Percentiles rank a stretch among this genome's conserved stretches.
Conservation (phyloP, 2,113 vertebrate species). For the Chroicocephalus ridibundus region DNA sequence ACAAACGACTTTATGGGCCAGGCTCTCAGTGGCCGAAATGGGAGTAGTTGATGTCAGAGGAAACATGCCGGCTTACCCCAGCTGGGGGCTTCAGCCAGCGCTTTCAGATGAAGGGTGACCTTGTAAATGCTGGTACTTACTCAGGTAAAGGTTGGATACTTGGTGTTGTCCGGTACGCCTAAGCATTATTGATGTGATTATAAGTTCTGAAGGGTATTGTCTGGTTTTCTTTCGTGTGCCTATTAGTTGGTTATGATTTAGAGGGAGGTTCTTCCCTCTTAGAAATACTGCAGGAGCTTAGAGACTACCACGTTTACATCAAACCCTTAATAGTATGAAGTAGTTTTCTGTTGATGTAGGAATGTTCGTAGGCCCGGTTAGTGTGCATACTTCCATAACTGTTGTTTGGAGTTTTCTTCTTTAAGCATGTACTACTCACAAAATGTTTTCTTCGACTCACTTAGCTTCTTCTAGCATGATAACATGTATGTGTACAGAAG, state of each 20-base stretch:
- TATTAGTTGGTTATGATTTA: not conserved
- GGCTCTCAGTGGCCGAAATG: not conserved
- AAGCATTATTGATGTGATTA: rapidly evolving
- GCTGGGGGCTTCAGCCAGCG: not conserved
- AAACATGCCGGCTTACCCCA: not conserved
- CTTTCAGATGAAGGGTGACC: not conserved
- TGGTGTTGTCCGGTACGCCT: rapidly evolving
- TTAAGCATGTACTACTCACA: not conserved
- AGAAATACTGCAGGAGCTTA: not conserved
- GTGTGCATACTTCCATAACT: not conserved
- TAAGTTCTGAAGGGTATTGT: rapidly evolving
- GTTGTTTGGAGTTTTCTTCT: not conserved
- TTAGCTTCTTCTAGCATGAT: not conserved
- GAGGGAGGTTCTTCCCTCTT: not conserved
- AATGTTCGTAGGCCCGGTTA: not conserved
- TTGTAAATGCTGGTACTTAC: rapidly evolving
- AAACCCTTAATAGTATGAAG: not conserved
- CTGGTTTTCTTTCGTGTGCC: not conserved
- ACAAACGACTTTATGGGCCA: rapidly evolving
- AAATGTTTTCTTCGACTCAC: not conserved
- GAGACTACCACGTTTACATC: not conserved
- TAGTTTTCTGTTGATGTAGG: not conserved
- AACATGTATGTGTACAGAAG: not conserved
- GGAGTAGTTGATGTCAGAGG: not conserved
- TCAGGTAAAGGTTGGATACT: not conserved